Evolutionary conservation across 2,797 vertebrate genomes (phyloP), one percentile per base, ranked within the genome.

Genomic region (Xenopus petersii): DNA sequence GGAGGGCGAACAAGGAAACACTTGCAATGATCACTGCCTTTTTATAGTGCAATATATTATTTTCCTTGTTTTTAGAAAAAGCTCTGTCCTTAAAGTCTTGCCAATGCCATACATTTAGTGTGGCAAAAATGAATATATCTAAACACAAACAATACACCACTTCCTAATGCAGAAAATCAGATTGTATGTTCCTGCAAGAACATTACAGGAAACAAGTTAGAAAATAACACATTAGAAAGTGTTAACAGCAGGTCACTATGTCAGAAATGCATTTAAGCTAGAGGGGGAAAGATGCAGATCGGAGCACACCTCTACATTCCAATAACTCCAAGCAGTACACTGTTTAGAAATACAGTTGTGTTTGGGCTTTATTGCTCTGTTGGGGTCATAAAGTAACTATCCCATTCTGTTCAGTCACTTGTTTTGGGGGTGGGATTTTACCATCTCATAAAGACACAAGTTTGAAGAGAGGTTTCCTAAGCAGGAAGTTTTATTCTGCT

Each of bases 401-500:
- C 55, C 55, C 17, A 60, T 60, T 12, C 21, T 12, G 16, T 13
- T 36, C 21, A 10, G 59, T 13, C 11, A 10, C 68, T 55, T 24
- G 0, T 82, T 84, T 79, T 81, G 13, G 77, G 36, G 81, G 77
- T 80, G 68, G 74, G 66, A 74, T 81, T 84, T 87, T 87, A 83
- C 83, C 84, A 81, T 80, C 82, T 86, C 78, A 82, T 86, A 87
- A 86, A 88, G 85, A 82, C 73, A 77, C 68, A 80, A 84, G 83
- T 83, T 72, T 79, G 81, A 85, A 83, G 85, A 61, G 80, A 86
- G 86, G 85, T 86, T 87, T 88, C 82, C 83, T 69, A 80, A 83
- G 77, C 70, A 82, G 87, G 79, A 82, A 84, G 73, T 81, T 84
- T 77, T 83, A 81, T 79, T 83, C 74, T 77, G 12, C 54, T 6